Base-by-base conservation (phyloP, 1,140 invertebrate genomes). In the Neomicropteryx cornuta region DNA sequence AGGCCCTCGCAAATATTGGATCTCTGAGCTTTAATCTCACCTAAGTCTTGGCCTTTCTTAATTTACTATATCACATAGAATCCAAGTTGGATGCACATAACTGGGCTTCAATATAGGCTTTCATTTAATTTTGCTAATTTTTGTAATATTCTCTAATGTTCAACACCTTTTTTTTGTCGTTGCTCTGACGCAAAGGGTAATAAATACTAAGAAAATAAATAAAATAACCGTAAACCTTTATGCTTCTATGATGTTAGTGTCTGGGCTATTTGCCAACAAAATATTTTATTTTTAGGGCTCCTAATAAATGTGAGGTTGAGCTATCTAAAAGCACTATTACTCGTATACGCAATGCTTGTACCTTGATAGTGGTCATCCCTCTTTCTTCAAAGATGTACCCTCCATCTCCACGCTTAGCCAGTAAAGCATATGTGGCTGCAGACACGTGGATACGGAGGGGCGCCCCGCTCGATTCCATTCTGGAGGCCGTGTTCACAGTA, bases 401-500 rank as follows among this genome's bases (percentile, higher is more conserved):
- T 5, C 76, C 75, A 2, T 79, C 50, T 8, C 80, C 79, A 8
- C 83, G 60, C 41, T 75, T 64, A 38, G 79, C 72, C 19, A 87
- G 53, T 3, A 84, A 53, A n/a, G 52, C 53, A 41, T 73, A 77
- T 0, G 78, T 79, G 13, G 70, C 70, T 24, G 75, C 55, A 18
- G 81, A 85, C 54, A 84, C 72, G 59, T 87, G 83, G 30, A 87
- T 81, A 46, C 70, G 68, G 31, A 83, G 70, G 2, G 82, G 75
- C 50, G 80, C 75, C 10, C 81, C 78, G 10, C 71, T 70, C 28
- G 76, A 76, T 52, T 82, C 78, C 79, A 82, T 81, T 21, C 78
- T 55, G 0, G 76, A 78, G 2, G 78, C 78, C 0, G 77, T 81
- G 49, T 81, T 82, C 14, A 93, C 88, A 0, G 88, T 93, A 58